Evolutionary conservation across 2,888 invertebrate genomes (phyloP), one percentile per base, ranked within the genome.

Genomic region (Drosophila hamatofila): DNA sequence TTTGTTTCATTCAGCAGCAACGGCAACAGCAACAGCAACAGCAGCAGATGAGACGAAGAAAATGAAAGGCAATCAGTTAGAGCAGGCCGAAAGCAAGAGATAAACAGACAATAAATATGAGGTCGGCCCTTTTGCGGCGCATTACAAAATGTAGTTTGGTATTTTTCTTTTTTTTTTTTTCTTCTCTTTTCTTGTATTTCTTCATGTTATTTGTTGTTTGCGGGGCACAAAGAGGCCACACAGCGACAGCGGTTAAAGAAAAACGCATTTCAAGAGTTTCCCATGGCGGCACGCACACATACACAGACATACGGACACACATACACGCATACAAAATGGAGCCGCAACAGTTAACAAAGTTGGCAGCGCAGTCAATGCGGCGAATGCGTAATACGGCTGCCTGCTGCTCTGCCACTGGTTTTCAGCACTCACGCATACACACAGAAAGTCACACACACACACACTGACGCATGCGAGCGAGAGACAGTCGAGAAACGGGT

Each of bases 341-440:
- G 77, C 75, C 68, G 63, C 69, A 37, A 49, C 73, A 75, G 74
- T 70, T 79, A 80, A 83, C 76, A 76, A 70, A 79, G 70, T 78
- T 78, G 72, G 75, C 75, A 83, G 83, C 73, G 78, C 75, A 67
- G 81, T 63, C 81, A 78, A 79, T 75, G 76, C 75, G 81, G 73
- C 78, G 81, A 60, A 80, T 81, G 91, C 91, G 91, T 91, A 91
- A 91, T 70, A 86, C 89, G 87, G 91, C 82, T 89, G 91, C 84
- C 63, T 62, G 83, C 72, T 64, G 65, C 73, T 78, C 82, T 83
- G 81, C 91, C 84, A 86, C 85, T 86, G 91, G 91, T 89, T 83
- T 91, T 88, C 63, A 75, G 74, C 82, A 72, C 72, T 35, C 57
- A 57, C 73, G 62, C 60, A 69, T 46, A 55, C 48, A 21, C 35